Conservation (phyloP, 2,888 invertebrate species). For the Liodrosophila aerea region DNA sequence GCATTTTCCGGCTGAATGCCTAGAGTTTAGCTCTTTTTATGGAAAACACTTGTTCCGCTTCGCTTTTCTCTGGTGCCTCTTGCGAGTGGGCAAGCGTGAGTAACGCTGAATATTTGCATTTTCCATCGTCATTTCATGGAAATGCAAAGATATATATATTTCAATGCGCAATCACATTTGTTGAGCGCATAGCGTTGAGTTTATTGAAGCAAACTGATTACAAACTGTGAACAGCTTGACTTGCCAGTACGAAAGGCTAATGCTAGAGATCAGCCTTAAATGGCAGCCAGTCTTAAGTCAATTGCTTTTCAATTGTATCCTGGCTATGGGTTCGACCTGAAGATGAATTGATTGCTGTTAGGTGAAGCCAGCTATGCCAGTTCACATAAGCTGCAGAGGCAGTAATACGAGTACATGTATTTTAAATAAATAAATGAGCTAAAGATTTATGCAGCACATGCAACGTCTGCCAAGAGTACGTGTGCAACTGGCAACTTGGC, state of each 20-base stretch:
- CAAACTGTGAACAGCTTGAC: background rate
- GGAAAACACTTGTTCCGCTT: conserved; percentile 15
- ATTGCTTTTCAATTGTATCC: conserved; percentile 41
- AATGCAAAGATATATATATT: conserved; percentile 29
- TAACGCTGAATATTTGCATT: conserved; percentile 34
- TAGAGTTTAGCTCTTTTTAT: background rate
- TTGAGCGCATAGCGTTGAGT: conserved; percentile 12
- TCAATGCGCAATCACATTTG: conserved; percentile 13
- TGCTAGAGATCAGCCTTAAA: conserved; percentile 19
- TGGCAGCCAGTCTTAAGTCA: conserved; percentile 33
- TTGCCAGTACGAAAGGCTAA: background rate
- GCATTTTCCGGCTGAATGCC: conserved; percentile 38
- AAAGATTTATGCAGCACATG: conserved; percentile 73
- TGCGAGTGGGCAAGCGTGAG: too few species aligned
- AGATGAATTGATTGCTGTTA: background rate
- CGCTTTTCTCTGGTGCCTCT: background rate
- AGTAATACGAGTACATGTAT: conserved; percentile 34
- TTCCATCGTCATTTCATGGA: conserved; percentile 20
- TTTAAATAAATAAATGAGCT: conserved; percentile 63
- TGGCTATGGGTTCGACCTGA: conserved; percentile 14
- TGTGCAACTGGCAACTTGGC: conserved; percentile 26
- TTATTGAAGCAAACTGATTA: conserved; percentile 19
- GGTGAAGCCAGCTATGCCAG: conserved; percentile 3
- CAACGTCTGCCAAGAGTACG: conserved; percentile 43
- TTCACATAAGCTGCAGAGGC: conserved; percentile 52